Conservation (phyloP, 2,797 vertebrate genomes). For the Characodon lateralis region DNA sequence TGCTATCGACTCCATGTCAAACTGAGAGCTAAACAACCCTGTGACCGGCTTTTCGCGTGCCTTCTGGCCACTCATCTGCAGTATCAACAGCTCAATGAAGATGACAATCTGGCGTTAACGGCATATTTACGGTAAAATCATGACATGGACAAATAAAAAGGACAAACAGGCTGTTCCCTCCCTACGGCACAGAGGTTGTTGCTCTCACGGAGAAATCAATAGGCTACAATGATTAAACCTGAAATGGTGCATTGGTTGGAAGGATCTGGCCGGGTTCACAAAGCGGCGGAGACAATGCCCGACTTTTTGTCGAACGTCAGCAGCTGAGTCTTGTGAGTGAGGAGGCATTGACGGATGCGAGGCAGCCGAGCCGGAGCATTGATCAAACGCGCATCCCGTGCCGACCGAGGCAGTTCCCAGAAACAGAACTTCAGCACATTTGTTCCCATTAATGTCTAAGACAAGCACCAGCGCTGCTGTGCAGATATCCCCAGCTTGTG, state of each 20-base stretch:
- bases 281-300: conserved; percentile 43
- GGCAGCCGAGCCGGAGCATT: conserved; percentile 50
- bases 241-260: conserved; percentile 45
- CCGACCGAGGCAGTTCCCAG: conserved; percentile 36
- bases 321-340: conserved; percentile 45
- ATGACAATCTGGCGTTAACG: not conserved
- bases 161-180: conserved; percentile 23
- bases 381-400: conserved; percentile 46
- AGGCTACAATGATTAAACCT: conserved; percentile 68
- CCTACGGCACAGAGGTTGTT: conserved; percentile 42
- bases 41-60: conserved; percentile 21
- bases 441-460: conserved; percentile 9
- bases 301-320: conserved; percentile 53
- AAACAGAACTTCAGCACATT: conserved; percentile 54
- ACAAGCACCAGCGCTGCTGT: not conserved
- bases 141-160: conserved; percentile 31
- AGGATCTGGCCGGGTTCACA: conserved; percentile 56
- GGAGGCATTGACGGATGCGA: conserved; percentile 54
- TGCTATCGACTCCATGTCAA: conserved; percentile 45
- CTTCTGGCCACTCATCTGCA: not conserved
- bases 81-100: conserved; percentile 20
- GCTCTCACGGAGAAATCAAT: conserved; percentile 70
- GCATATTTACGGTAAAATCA: conserved; percentile 12
- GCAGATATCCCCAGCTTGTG: not conserved
- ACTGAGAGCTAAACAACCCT: conserved; percentile 27